Evolutionary conservation across 2,888 invertebrate species (phyloP).

Genomic region (Nephrocerus scutellatus): DNA sequence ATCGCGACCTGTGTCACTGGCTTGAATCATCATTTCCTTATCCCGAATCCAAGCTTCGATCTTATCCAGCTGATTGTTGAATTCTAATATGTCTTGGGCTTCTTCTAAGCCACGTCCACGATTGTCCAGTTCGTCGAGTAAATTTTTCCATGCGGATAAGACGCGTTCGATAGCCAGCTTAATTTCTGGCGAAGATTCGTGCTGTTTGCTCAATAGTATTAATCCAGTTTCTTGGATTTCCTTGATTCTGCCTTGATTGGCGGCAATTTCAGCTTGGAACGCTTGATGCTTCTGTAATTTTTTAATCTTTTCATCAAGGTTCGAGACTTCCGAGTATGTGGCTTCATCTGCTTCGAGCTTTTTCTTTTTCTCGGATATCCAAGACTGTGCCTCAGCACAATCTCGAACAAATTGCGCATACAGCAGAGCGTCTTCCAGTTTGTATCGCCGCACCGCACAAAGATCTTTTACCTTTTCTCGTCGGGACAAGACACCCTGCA

Average conservation of each 20-base stretch:
- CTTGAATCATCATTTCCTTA: slow-evolving; percentile 89
- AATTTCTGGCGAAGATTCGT: slow-evolving; percentile 64
- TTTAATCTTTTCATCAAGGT: slow-evolving; percentile 91
- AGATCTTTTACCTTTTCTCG: slow-evolving; percentile 59
- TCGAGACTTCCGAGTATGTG: slow-evolving; percentile 59
- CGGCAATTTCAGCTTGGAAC: slow-evolving; percentile 84
- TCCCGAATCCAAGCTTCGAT: slow-evolving; percentile 96
- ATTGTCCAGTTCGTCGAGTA: slow-evolving; percentile 62
- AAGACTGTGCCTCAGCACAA: slow-evolving; percentile 80
- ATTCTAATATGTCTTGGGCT: slow-evolving; percentile 94
- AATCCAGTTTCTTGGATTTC: slow-evolving; percentile 71
- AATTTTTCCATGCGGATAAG: slow-evolving; percentile 64
- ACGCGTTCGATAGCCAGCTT: slow-evolving; percentile 63
- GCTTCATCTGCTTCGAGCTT: slow-evolving; percentile 74
- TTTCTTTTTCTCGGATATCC: slow-evolving; percentile 88
- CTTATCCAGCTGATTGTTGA: slow-evolving; percentile 92
- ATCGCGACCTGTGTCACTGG: slow-evolving; percentile 88
- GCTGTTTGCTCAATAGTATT: slow-evolving; percentile 61
- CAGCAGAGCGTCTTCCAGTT: slow-evolving; percentile 69
- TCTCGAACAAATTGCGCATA: slow-evolving; percentile 89
- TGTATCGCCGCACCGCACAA: slow-evolving; percentile 59
- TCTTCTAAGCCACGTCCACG: slow-evolving; percentile 83
- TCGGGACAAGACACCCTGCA: slow-evolving; percentile 67
- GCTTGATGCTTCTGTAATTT: slow-evolving; percentile 91
- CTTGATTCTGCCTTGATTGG: slow-evolving; percentile 77